Evolutionary conservation across 1,140 invertebrate species (phyloP).

Genomic region (Dreissena rostriformis): DNA sequence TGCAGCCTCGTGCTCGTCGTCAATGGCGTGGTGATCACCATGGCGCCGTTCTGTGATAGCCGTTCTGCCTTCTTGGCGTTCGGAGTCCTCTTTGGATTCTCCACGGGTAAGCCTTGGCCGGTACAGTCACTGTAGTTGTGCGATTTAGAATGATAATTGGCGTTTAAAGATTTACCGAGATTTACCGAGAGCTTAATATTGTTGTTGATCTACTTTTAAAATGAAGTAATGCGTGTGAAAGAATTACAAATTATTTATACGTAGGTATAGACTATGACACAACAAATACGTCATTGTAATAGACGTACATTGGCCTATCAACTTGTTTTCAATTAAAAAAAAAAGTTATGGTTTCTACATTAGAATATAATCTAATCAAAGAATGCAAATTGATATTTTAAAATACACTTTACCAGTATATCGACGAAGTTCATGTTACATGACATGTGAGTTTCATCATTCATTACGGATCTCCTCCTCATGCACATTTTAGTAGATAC

Average conservation of each 20-base stretch:
- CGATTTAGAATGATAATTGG: no score
- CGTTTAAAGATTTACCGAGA: background rate
- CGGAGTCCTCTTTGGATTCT: constrained; percentile 23
- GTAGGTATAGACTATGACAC: background rate
- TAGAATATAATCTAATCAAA: no score
- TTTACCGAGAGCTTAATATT: background rate
- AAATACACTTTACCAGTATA: background rate
- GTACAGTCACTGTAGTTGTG: background rate
- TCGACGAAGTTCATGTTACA: background rate
- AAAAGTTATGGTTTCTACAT: no score
- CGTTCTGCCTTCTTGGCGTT: constrained; percentile 5
- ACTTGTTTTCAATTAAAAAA: no score
- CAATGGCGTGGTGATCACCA: background rate
- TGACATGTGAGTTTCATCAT: constrained; percentile 10
- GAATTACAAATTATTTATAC: background rate
- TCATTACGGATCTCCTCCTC: constrained; percentile 10
- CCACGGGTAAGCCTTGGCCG: constrained; percentile 27
- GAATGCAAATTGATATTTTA: no score
- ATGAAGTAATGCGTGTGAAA: background rate
- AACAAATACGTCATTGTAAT: background rate
- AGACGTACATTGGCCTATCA: no score
- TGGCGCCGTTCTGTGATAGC: constrained; percentile 20
- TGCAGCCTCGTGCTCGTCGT: constrained; percentile 2
- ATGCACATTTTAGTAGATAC: background rate
- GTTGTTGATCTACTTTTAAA: background rate